Conservation (phyloP, 2,888 invertebrate genomes). For the Hetaerina titia region DNA sequence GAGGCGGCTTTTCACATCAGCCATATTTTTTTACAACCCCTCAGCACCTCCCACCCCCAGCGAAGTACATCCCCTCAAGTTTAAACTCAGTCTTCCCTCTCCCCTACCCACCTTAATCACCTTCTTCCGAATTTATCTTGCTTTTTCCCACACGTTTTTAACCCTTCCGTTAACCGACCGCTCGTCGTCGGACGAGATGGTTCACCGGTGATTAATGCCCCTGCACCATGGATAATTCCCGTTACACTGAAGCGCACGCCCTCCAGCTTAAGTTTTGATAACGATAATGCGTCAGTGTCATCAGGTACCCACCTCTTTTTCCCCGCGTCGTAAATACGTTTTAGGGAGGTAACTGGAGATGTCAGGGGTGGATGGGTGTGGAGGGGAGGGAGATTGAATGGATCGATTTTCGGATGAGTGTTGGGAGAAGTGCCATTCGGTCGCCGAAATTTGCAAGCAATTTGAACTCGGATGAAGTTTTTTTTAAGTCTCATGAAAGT, state of each 20-base stretch:
- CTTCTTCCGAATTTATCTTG: neutral
- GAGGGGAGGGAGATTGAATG: neutral
- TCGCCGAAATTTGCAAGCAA: neutral
- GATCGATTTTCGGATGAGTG: neutral
- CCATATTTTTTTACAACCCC: neutral
- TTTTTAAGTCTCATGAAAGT: neutral
- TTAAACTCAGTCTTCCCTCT: neutral
- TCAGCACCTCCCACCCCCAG: neutral
- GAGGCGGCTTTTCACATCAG: neutral
- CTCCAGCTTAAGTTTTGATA: neutral
- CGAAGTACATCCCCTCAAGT: neutral
- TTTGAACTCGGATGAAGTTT: neutral
- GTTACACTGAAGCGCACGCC: neutral
- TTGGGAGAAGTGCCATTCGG: neutral
- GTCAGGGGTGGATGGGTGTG: neutral
- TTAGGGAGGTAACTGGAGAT: too few species aligned
- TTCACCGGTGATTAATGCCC: constrained; percentile 34
- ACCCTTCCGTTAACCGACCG: neutral
- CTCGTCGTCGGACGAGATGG: neutral
- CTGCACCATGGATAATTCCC: neutral
- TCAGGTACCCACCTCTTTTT: neutral
- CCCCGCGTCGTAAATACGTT: neutral
- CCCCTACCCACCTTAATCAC: neutral
- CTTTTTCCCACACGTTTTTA: neutral
- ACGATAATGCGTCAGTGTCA: neutral